Evolutionary conservation across 2,888 invertebrate genomes (phyloP), one percentile per base, ranked within the genome.

Genomic region (Caenorhabditis imperialis): DNA sequence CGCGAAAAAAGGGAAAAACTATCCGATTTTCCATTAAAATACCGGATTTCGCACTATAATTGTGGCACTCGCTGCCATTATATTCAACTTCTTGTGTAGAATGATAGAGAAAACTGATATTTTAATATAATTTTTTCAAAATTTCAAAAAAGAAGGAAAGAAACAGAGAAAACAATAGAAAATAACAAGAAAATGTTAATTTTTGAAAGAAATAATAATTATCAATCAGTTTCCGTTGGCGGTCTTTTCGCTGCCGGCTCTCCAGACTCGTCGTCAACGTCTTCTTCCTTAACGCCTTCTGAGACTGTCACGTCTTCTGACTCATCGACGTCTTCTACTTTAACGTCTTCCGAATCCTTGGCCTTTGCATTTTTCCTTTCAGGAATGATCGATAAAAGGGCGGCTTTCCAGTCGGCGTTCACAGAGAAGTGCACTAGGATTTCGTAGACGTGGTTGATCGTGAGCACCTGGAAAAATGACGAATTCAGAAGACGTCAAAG

Each of bases 371-470:
- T 84, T 40, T 86, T 86, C 25, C 86, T 54, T 61, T 80, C 79
- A 3, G 86, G 86, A 47, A 82, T 74, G 10, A 79, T 79, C 12
- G 74, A 67, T 45, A 82, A 69, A 51, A 83, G 77, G 3, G 79
- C 73, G 18, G 74, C 44, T 71, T 89, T 85, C 90, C 90, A 90
- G 81, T 89, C 86, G 42, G 84, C 74, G 16, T 82, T 85, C 53
- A 89, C 88, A n/a, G 89, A 88, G 75, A 84, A 90, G 35, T 84
- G 83, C 42, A 90, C 82, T 38, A 90, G 83, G 50, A 90, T 90
- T 78, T 90, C 90, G 85, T 90, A 90, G 18, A 90, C 96, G 91
- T 99, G 98, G 90, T 96, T 95, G 81, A 99, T 93, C 42, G 96
- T 95, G 65, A 99, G 91, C 53, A 98, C 97, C 84, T 87, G 61